Conservation (phyloP, 1,140 invertebrate genomes). For the Cecropterus lyciades region DNA sequence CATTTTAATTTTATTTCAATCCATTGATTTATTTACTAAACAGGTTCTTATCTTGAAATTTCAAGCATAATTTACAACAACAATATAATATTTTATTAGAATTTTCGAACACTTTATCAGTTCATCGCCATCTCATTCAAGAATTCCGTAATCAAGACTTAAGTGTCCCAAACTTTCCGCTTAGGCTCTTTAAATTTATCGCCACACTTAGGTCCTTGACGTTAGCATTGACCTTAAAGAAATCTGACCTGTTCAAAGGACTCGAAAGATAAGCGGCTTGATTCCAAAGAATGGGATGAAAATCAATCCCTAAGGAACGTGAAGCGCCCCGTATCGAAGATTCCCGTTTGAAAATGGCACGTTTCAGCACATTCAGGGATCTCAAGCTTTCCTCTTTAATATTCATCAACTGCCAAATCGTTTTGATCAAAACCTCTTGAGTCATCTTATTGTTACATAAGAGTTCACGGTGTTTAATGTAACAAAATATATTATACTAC, state of each 20-base stretch:
- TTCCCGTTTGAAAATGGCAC: conserved; percentile 23
- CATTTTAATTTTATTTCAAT: no score
- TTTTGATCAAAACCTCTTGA: conserved; percentile 13
- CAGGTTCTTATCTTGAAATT: no score
- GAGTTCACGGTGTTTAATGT: no score
- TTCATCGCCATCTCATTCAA: no score
- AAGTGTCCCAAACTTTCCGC: no score
- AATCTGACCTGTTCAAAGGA: conserved; percentile 16
- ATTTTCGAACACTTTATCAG: no score
- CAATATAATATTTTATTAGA: no score
- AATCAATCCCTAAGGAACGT: conserved; percentile 20
- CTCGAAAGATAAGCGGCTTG: conserved; percentile 15
- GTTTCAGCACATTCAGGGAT: conserved; percentile 28
- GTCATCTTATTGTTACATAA: conserved; percentile 8
- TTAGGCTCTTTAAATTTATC: conserved; percentile 5
- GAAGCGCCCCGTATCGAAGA: conserved; percentile 12
- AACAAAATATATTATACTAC: no score
- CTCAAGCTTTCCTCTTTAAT: conserved; percentile 9
- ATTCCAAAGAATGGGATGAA: conserved; percentile 15
- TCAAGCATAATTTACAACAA: no score
- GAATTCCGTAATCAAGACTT: no score
- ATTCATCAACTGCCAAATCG: conserved; percentile 21
- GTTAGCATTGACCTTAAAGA: conserved; percentile 20
- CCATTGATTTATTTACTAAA: no score
- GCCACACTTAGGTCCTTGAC: not conserved